A percentile compares a stretch with the other conserved stretches of the same genome.
phyloP scores from a whole-genome alignment of 2,113 vertebrate species.

The Thymallus thymallus region DNA sequence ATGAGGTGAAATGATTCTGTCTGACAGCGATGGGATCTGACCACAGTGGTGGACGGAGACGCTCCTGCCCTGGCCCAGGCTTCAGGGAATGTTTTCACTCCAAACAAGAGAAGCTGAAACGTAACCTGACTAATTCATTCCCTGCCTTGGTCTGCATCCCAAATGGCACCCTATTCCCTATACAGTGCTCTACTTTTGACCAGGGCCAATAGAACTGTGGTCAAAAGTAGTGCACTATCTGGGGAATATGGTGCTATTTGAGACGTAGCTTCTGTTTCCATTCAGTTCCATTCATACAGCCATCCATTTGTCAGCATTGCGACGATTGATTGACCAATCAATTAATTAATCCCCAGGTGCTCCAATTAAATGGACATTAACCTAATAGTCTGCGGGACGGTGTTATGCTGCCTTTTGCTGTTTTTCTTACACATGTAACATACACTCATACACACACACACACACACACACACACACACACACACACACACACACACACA shows the following conservation, averaged over 20 bases:
- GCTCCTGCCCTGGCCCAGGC: constrained; percentile 75
- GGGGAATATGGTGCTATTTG: too few species aligned
- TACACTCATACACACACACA: constrained; percentile 30
- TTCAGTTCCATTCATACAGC: constrained; percentile 55
- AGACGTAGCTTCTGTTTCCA: constrained; percentile 48
- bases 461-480: constrained; percentile 1
- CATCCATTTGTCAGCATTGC: constrained; percentile 70
- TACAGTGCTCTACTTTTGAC: too few species aligned
- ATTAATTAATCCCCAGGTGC: constrained; percentile 77
- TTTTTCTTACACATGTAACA: constrained; percentile 46
- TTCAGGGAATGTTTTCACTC: constrained; percentile 87
- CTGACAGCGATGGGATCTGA: constrained; percentile 82
- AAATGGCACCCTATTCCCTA: too few species aligned
- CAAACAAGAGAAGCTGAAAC: constrained; percentile 81
- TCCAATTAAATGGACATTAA: constrained; percentile 76
- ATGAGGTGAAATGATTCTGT: constrained; percentile 95
- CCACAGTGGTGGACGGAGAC: constrained; percentile 74
- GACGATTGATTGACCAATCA: constrained; percentile 84
- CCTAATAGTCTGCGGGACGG: constrained; percentile 65
- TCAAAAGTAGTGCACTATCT: too few species aligned
- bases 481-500: neutral
- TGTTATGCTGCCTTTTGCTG: constrained; percentile 39
- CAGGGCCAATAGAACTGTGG: too few species aligned
- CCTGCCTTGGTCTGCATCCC: constrained; percentile 62
- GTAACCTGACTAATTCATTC: constrained; percentile 86